Conservation (phyloP, 1,140 invertebrate species). For the Magallana ariakensis region DNA sequence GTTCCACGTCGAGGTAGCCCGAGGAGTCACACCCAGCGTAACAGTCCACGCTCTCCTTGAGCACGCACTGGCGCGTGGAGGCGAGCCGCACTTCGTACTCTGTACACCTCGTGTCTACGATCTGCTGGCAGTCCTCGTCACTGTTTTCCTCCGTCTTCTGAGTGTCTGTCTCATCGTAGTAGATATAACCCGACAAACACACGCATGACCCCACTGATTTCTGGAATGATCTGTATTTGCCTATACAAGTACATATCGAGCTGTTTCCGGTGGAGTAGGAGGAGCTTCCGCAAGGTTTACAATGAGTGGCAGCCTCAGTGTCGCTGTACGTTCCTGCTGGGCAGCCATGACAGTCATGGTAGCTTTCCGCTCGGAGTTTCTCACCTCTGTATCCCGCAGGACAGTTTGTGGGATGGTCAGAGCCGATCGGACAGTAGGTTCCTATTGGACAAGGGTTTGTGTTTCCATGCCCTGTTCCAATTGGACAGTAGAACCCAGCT, state of each 20-base stretch:
- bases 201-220: constrained; percentile 70
- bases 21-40: constrained; percentile 55
- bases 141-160: constrained; percentile 63
- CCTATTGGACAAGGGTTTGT: constrained; percentile 72
- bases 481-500: constrained; percentile 76
- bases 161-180: constrained; percentile 72
- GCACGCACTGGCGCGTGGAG: constrained; percentile 64
- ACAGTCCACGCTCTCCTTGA: constrained; percentile 65
- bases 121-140: constrained; percentile 73
- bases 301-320: constrained; percentile 63
- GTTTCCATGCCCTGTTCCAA: constrained; percentile 71
- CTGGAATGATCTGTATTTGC: constrained; percentile 73
- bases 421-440: constrained; percentile 74
- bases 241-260: constrained; percentile 70
- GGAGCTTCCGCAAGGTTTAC: constrained; percentile 74
- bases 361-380: constrained; percentile 55
- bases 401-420: constrained; percentile 65
- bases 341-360: constrained; percentile 69
- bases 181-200: constrained; percentile 72
- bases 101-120: constrained; percentile 70
- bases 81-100: constrained; percentile 61
- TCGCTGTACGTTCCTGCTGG: constrained; percentile 71
- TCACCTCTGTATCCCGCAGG: constrained; percentile 72
- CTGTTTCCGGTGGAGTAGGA: constrained; percentile 62
- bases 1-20: constrained; percentile 58